These are phyloP conservation scores for Valencia hispanica DNA, from an alignment of 2,797 vertebrate species.

Conservation along the genomic window DNA sequence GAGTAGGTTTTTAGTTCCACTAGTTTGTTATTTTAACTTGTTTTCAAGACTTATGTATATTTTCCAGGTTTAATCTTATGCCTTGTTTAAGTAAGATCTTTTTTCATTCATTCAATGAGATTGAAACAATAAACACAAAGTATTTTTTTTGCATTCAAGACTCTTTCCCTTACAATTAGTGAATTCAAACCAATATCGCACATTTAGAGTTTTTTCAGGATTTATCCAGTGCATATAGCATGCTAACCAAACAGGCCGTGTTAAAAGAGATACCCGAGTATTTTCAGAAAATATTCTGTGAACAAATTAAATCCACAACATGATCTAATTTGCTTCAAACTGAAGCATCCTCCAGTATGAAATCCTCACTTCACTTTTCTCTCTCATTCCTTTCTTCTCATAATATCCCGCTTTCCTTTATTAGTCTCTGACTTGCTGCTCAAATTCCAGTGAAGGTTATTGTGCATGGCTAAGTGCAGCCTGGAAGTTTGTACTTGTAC, in stretches of 20 bases:
- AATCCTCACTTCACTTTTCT: background rate
- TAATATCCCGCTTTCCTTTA: slow-evolving; percentile 9
- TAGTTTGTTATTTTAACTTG: too few relatives aligned
- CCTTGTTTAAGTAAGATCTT: too few relatives aligned
- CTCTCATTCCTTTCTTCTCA: background rate
- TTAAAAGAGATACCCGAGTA: slow-evolving; percentile 14
- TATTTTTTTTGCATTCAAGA: too few relatives aligned
- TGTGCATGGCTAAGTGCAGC: too few relatives aligned
- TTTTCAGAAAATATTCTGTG: slow-evolving; percentile 26
- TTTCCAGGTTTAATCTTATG: too few relatives aligned
- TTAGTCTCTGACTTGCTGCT: slow-evolving; percentile 1
- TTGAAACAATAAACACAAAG: too few relatives aligned
- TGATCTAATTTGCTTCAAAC: slow-evolving; percentile 19
- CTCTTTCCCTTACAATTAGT: too few relatives aligned
- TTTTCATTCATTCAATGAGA: too few relatives aligned
- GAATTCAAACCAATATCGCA: too few relatives aligned
- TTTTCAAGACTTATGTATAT: too few relatives aligned
- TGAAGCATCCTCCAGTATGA: slow-evolving; percentile 18
- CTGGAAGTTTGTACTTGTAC: slow-evolving; percentile 30
- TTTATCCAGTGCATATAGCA: background rate
- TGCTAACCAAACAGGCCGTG: slow-evolving; percentile 11
- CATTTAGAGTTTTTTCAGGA: background rate
- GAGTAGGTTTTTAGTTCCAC: too few relatives aligned
- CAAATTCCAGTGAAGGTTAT: slow-evolving; percentile 15
- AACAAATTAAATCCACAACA: slow-evolving; percentile 21